These are phyloP conservation scores for Chionodraco myersi DNA, from an alignment of 2,113 vertebrate genomes.

Conservation along the genomic window DNA sequence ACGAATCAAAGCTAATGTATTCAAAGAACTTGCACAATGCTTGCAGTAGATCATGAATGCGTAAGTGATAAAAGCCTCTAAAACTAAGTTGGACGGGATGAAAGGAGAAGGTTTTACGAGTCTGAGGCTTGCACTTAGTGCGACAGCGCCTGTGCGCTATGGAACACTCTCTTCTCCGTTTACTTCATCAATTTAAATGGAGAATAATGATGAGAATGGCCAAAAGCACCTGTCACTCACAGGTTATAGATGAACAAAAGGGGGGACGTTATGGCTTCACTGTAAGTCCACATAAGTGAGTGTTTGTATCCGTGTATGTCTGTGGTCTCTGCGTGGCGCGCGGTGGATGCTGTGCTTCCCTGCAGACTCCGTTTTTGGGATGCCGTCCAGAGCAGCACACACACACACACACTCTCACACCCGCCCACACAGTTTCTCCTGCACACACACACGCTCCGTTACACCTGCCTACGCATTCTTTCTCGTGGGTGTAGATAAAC, in stretches of 20 bases:
- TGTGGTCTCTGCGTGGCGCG: conserved; percentile 47
- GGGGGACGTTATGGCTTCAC: conserved; percentile 4
- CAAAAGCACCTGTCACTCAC: conserved; percentile 24
- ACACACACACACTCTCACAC: conserved; percentile 34
- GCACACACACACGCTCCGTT: conserved; percentile 24
- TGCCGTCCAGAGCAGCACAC: too few species aligned
- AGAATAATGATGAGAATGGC: conserved; percentile 34
- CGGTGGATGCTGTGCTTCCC: conserved; percentile 47
- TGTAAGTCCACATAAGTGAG: conserved; percentile 22
- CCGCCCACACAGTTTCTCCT: conserved; percentile 41
- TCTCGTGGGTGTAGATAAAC: conserved; percentile 31
- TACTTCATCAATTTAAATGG: conserved; percentile 42
- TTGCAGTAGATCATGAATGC: conserved; percentile 13
- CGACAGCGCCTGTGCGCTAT: conserved; percentile 1
- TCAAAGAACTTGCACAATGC: conserved; percentile 18
- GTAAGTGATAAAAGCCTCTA: conserved; percentile 27
- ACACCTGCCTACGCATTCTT: conserved; percentile 58
- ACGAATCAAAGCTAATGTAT: conserved; percentile 35
- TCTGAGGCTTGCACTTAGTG: conserved; percentile 37
- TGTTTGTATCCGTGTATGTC: conserved; percentile 21
- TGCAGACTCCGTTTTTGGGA: conserved; percentile 49
- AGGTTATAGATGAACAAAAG: conserved; percentile 20
- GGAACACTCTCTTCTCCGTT: conserved; percentile 42
- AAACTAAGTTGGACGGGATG: conserved; percentile 39
- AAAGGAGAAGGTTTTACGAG: conserved; percentile 35